Evolutionary conservation across 2,888 invertebrate species (phyloP), one percentile per base, ranked within the genome.

Genomic region (Acholoe squamosa): DNA sequence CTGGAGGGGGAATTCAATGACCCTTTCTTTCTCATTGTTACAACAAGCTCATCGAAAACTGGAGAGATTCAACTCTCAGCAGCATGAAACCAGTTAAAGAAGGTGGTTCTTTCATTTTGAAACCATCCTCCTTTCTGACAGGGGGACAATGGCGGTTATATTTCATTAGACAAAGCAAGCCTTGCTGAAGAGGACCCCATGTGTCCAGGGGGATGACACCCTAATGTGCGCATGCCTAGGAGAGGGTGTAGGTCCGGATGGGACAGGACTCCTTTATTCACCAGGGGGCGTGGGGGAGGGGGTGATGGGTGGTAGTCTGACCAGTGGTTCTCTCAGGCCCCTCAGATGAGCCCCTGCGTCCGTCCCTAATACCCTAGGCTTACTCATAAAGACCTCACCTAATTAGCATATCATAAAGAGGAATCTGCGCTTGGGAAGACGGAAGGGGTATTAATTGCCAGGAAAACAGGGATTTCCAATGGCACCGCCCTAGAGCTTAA

Each of bases 351-450:
- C 31, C 71, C 25, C 14, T 7, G 71, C 71, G 61, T 25, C 71
- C n/a, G 31, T 16, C 84, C 51, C 33, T 84, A 84, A 84, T 84
- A 51, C 84, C 84, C 84, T n/a, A 31, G 19, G 84, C 84, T 84
- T 84, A 84, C 34, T 43, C 43, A 22, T 51, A 34, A 51, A 51
- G 51, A 84, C 84, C 84, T 34, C 22, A 16, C 22, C 84, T 34
- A 22, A 84, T 84, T 84, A 84, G 84, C 84, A 84, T 84, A 84
- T 84, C 84, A 51, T 51, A 84, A 51, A 84, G 84, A 34, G 84
- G 84, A 84, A 84, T 84, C 84, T 51, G 34, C 43, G 25, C 43
- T 14, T 61, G 33, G 19, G n/a, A 84, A 84, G 51, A 51, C 84
- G 84, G 84, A 84, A 84, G 84, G 84, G 51, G 51, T 22, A 34